Conservation (phyloP, 1,140 invertebrate species). For the Bombus balteatus region DNA sequence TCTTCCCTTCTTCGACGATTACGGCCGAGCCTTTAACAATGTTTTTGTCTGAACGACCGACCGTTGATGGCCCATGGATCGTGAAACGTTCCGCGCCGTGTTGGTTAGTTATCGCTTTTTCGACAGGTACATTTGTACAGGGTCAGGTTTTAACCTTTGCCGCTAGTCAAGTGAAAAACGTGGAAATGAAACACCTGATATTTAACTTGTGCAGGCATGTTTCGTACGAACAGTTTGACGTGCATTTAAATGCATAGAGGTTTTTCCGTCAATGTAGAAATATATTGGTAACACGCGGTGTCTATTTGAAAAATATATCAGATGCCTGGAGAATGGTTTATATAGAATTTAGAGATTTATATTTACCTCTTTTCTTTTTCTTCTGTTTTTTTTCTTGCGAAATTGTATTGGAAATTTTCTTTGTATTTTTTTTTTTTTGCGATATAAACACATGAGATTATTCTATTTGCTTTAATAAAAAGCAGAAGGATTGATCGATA, state of each 20-base stretch:
- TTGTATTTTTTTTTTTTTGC: too few species aligned
- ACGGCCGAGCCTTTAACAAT: constrained; percentile 14
- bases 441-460: too few species aligned
- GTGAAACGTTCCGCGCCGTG: not conserved
- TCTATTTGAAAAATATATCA: not conserved
- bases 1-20: not conserved
- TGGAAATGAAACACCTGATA: not conserved
- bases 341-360: not conserved
- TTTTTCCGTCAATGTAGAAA: not conserved
- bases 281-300: not conserved
- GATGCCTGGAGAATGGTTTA: not conserved
- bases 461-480: not conserved
- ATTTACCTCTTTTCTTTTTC: too few species aligned
- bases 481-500: too few species aligned
- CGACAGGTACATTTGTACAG: not conserved
- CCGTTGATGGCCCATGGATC: not conserved
- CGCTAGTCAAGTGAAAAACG: not conserved
- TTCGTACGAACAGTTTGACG: not conserved
- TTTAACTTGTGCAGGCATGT: not conserved
- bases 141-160: not conserved
- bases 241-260: not conserved
- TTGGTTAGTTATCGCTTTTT: not conserved
- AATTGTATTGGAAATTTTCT: too few species aligned
- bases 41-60: constrained; percentile 10
- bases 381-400: too few species aligned